phyloP scores from a whole-genome alignment of 1,140 invertebrate genomes.

The Drosophila trapezifrons region DNA sequence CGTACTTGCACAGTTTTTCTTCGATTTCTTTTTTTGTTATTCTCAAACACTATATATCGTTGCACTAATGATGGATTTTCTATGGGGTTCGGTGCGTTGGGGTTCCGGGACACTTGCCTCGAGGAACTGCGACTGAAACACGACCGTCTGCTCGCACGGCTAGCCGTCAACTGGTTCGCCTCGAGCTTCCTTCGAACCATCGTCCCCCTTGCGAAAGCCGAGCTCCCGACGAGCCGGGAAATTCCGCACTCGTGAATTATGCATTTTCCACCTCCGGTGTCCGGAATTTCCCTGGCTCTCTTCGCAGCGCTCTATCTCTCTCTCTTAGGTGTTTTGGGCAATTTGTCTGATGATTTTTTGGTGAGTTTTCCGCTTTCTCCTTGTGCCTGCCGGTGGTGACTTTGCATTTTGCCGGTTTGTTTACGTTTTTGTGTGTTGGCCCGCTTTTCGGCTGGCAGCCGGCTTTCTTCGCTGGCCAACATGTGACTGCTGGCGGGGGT shows the following conservation, averaged over 20 bases:
- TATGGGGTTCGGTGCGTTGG: constrained; percentile 9
- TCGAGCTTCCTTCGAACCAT: constrained; percentile 64
- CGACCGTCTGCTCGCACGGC: constrained; percentile 82
- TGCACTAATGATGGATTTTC: constrained; percentile 22
- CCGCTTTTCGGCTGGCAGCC: constrained; percentile 48
- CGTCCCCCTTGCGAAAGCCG: constrained; percentile 25
- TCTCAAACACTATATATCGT: constrained; percentile 5
- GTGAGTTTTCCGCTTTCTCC: constrained; percentile 54
- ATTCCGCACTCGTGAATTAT: constrained; percentile 26
- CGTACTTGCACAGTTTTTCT: constrained; percentile 15
- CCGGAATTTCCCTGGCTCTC: constrained; percentile 43
- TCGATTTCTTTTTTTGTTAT: background rate
- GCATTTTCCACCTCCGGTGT: constrained; percentile 30
- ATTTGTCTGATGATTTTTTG: constrained; percentile 26
- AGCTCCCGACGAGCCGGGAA: constrained; percentile 19
- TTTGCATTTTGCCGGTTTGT: constrained; percentile 80
- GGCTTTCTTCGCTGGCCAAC: constrained; percentile 59
- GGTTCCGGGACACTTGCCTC: background rate
- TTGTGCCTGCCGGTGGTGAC: constrained; percentile 36
- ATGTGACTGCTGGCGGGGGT: constrained; percentile 48
- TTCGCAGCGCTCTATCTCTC: constrained; percentile 1
- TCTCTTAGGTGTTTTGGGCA: constrained; percentile 28
- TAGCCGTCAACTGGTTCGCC: constrained; percentile 81
- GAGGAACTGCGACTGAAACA: constrained; percentile 61
- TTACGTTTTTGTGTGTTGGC: constrained; percentile 71